Evolutionary conservation across 2,797 vertebrate species (phyloP).

Genomic region (Todus mexicanus): DNA sequence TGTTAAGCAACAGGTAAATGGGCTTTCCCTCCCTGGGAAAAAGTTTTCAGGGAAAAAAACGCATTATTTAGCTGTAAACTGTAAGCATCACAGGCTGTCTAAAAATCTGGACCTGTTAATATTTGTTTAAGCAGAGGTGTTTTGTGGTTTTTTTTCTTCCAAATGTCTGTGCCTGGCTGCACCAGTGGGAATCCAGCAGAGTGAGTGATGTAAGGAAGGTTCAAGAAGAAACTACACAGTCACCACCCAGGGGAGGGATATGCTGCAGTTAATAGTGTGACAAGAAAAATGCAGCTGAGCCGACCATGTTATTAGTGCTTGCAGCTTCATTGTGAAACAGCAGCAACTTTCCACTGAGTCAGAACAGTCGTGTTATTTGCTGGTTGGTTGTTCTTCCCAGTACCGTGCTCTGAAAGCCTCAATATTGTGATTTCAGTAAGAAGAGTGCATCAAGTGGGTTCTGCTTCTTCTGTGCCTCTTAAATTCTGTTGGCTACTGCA

Average conservation of each 20-base stretch:
- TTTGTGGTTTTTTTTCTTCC: neutral
- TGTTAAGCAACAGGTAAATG: neutral
- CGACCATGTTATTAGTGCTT: rapidly evolving
- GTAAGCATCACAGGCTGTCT: neutral
- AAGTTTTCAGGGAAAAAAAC: neutral
- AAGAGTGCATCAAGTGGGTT: neutral
- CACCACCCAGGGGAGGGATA: neutral
- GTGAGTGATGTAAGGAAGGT: neutral
- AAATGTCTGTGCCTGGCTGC: neutral
- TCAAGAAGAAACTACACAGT: neutral
- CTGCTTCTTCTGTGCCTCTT: neutral
- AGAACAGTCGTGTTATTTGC: neutral
- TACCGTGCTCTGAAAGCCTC: neutral
- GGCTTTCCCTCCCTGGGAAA: neutral
- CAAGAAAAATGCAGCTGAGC: neutral
- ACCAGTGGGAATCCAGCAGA: neutral
- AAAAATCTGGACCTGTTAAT: neutral
- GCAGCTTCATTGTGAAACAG: neutral
- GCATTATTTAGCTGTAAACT: neutral
- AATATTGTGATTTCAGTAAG: neutral
- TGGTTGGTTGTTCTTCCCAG: neutral
- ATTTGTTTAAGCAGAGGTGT: neutral
- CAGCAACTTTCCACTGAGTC: neutral
- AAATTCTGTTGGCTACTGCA: neutral
- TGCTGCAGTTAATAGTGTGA: neutral